Evolutionary conservation across 1,140 invertebrate species (phyloP).

Genomic region (Drosophila elegans): DNA sequence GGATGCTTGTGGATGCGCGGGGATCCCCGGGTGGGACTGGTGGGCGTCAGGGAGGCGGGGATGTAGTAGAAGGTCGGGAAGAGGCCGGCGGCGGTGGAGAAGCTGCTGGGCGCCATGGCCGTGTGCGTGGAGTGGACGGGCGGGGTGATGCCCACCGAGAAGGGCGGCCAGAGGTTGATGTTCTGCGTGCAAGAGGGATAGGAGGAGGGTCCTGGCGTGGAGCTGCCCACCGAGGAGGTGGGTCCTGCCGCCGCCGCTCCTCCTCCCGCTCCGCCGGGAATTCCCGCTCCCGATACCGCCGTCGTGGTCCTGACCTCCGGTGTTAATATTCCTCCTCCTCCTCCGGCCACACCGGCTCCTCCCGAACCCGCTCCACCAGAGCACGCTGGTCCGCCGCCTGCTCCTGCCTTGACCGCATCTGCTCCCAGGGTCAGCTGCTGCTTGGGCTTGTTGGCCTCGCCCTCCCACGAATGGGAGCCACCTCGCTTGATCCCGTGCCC

Average conservation of each 20-base stretch:
- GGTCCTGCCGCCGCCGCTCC: not conserved
- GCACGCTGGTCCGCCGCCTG: not conserved
- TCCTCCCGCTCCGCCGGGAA: not conserved
- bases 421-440: slow-evolving; percentile 81
- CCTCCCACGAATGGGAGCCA: slow-evolving; percentile 87
- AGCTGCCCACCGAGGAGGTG: slow-evolving; percentile 12
- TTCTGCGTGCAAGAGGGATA: slow-evolving; percentile 54
- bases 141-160: slow-evolving; percentile 86
- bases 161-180: slow-evolving; percentile 87
- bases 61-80: slow-evolving; percentile 87
- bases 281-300: not conserved
- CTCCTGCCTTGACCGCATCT: not conserved
- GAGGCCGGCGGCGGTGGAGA: slow-evolving; percentile 64
- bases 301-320: slow-evolving; percentile 2
- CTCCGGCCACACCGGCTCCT: slow-evolving; percentile 16
- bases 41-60: slow-evolving; percentile 77
- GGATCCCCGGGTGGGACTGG: slow-evolving; percentile 5
- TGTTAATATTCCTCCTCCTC: slow-evolving; percentile 4
- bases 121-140: slow-evolving; percentile 77
- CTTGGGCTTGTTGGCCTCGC: slow-evolving; percentile 86
- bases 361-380: slow-evolving; percentile 9
- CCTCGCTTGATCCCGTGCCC: slow-evolving; percentile 86
- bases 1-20: slow-evolving; percentile 14
- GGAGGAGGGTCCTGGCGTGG: slow-evolving; percentile 14
- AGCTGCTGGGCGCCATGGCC: slow-evolving; percentile 72